Conservation (phyloP, 2,113 vertebrate species). For the Prinia subflava region DNA sequence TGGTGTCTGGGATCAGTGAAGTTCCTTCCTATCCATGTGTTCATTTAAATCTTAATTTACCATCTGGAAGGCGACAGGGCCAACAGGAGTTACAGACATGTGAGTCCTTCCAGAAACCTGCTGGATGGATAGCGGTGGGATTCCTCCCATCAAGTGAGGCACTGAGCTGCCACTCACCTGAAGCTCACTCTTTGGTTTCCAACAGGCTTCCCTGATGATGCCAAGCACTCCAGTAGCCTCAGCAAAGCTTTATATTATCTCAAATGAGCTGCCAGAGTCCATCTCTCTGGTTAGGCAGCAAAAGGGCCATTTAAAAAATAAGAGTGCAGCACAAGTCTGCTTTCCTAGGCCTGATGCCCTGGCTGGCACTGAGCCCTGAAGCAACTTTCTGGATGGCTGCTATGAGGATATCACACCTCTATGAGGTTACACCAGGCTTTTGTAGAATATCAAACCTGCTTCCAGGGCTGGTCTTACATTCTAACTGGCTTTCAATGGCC, state of each 20-base stretch:
- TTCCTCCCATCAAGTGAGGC: neutral
- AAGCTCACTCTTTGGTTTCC: neutral
- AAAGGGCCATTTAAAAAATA: neutral
- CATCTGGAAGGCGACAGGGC: neutral
- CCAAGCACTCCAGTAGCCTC: neutral
- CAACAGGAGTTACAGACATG: neutral
- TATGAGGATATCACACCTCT: neutral
- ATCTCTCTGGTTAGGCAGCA: neutral
- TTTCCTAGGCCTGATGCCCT: neutral
- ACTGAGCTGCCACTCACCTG: neutral
- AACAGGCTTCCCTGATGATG: neutral
- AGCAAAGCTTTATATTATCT: neutral
- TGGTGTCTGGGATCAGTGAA: neutral
- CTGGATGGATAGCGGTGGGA: fast-evolving
- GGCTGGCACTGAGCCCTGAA: neutral
- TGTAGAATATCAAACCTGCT: neutral
- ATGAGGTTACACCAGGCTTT: fast-evolving
- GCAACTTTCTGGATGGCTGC: neutral
- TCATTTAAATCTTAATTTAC: neutral
- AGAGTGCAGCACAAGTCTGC: neutral
- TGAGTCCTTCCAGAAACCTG: neutral
- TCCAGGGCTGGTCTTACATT: neutral
- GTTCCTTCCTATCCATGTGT: neutral
- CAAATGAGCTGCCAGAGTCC: neutral
- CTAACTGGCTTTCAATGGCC: neutral